A percentile compares a stretch with the other conserved stretches of the same genome.
These are phyloP conservation scores for Imbricaverruca yamaguchii DNA, from an alignment of 2,888 invertebrate species.

Conservation along the genomic window DNA sequence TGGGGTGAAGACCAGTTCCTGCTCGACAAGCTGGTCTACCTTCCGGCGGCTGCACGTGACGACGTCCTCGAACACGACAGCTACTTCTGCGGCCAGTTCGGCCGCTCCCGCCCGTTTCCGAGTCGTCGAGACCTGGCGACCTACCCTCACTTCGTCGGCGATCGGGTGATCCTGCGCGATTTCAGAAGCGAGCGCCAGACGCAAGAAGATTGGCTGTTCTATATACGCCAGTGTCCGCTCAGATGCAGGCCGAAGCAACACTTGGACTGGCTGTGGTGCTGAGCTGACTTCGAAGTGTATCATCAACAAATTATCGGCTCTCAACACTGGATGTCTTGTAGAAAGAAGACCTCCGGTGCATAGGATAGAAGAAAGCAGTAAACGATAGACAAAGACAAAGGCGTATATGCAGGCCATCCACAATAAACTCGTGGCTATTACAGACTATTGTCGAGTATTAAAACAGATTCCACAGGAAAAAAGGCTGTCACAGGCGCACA, in stretches of 20 bases:
- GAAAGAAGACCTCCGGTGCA: too few species aligned
- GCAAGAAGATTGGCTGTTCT: background rate
- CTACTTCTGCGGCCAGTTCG: constrained; percentile 8
- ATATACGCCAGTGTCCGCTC: background rate
- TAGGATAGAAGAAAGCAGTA: too few species aligned
- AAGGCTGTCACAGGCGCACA: too few species aligned
- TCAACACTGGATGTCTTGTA: too few species aligned
- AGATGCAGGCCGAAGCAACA: background rate
- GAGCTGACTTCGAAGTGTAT: background rate
- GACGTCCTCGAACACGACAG: background rate
- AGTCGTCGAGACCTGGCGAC: background rate
- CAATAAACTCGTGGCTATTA: too few species aligned
- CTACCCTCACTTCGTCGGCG: background rate
- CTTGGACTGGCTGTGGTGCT: constrained; percentile 7
- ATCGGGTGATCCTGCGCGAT: background rate
- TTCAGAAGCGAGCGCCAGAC: background rate
- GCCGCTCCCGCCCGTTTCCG: background rate
- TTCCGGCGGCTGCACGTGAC: background rate
- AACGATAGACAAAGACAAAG: too few species aligned
- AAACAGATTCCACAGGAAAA: too few species aligned
- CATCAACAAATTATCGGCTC: too few species aligned
- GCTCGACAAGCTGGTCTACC: background rate
- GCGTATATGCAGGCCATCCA: too few species aligned
- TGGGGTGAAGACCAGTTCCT: background rate
- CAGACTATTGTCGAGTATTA: too few species aligned